A percentile compares a stretch with the other conserved stretches of the same genome.
These are phyloP conservation scores for Psilopsiagon aurifrons DNA, from an alignment of 2,113 vertebrate genomes.

Conservation along the genomic window DNA sequence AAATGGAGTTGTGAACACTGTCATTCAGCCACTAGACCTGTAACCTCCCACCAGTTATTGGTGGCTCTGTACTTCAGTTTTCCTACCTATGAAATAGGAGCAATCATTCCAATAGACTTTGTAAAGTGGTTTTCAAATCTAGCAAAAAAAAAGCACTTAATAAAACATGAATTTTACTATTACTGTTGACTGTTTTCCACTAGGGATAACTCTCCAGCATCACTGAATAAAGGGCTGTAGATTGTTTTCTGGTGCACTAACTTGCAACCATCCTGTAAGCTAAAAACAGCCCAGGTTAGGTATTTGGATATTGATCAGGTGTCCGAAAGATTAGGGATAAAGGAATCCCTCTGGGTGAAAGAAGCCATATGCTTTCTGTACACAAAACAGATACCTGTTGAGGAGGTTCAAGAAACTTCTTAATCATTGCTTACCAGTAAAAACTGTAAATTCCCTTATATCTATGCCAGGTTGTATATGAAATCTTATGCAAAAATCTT, in stretches of 20 bases:
- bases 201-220: neutral
- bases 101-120: neutral
- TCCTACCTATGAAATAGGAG: neutral
- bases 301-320: neutral
- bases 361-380: neutral
- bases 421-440: neutral
- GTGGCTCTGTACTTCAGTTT: neutral
- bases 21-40: neutral
- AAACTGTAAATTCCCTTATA: neutral
- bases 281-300: neutral
- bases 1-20: neutral
- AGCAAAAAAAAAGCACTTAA: neutral
- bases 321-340: neutral
- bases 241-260: neutral
- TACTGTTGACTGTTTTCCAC: neutral
- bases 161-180: neutral
- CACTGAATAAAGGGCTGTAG: neutral
- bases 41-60: neutral
- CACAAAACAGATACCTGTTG: neutral
- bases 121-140: neutral
- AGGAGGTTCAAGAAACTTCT: neutral
- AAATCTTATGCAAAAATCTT: neutral
- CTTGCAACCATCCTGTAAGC: neutral
- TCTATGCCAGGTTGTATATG: neutral
- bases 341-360: neutral